Conservation (phyloP, 2,888 invertebrate species). For the Neoaliturus tenellus region DNA sequence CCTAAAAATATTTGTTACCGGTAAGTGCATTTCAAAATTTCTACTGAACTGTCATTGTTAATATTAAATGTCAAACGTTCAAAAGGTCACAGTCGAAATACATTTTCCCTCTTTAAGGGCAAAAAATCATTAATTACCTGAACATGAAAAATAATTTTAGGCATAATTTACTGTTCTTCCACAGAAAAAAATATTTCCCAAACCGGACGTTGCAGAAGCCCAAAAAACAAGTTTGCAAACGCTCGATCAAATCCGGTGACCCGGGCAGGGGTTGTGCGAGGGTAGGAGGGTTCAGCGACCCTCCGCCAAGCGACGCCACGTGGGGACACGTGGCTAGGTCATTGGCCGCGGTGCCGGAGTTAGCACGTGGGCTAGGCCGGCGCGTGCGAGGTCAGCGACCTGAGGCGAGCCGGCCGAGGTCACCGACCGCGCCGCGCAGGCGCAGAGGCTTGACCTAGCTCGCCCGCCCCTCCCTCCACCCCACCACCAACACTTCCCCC, state of each 20-base stretch:
- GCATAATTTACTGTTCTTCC: background rate
- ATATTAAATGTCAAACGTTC: no score
- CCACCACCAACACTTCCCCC: background rate
- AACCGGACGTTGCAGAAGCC: background rate
- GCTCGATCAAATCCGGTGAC: background rate
- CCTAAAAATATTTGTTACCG: no score
- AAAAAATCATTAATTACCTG: no score
- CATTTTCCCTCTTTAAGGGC: no score
- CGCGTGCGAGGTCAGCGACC: conserved; percentile 1
- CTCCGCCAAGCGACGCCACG: conserved; percentile 47
- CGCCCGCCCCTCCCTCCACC: background rate
- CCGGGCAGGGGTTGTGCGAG: conserved; percentile 21
- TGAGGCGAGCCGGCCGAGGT: background rate
- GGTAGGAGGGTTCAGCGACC: background rate
- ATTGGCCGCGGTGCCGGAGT: background rate
- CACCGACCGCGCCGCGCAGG: background rate
- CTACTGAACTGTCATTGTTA: no score
- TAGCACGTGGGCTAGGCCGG: conserved; percentile 20
- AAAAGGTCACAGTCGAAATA: no score
- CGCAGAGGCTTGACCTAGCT: conserved; percentile 17
- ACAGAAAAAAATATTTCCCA: background rate
- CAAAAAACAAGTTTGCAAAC: background rate
- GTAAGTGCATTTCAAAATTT: no score
- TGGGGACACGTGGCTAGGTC: conserved; percentile 45
- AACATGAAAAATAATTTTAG: no score